Evolutionary conservation across 2,113 vertebrate genomes (phyloP).

Genomic region (Ictalurus furcatus): DNA sequence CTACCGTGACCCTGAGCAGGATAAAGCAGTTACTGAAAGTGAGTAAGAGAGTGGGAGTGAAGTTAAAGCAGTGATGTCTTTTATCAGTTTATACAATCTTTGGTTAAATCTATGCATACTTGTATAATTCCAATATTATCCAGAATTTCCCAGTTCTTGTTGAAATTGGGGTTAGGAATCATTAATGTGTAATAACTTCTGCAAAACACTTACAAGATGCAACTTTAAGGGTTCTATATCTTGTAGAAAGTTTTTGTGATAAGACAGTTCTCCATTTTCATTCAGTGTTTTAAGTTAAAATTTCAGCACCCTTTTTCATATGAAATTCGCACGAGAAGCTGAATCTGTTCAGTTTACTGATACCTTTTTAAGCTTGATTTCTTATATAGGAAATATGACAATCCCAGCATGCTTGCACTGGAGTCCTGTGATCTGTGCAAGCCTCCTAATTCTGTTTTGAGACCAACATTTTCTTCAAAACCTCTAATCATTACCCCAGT

Average conservation of each 20-base stretch:
- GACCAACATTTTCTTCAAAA: constrained; percentile 57
- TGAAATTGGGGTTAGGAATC: neutral
- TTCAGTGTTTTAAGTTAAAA: neutral
- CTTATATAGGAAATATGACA: neutral
- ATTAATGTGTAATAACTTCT: neutral
- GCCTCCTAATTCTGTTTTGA: constrained; percentile 66
- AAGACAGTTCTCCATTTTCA: neutral
- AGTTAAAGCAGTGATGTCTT: neutral
- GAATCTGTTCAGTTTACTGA: constrained; percentile 6
- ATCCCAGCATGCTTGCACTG: neutral
- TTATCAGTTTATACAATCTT: neutral
- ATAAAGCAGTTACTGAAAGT: neutral
- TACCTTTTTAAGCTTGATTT: neutral
- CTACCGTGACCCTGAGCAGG: neutral
- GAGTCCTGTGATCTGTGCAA: constrained; percentile 60
- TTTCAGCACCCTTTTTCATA: neutral
- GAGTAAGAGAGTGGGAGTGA: neutral
- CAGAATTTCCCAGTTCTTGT: neutral
- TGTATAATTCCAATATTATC: neutral
- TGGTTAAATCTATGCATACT: neutral
- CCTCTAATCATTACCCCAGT: constrained; percentile 67
- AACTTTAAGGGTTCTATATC: neutral
- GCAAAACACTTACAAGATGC: neutral
- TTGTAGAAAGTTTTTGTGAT: neutral
- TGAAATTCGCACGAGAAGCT: neutral